phyloP scores from a whole-genome alignment of 2,113 vertebrate species.

The Salvelinus fontinalis region DNA sequence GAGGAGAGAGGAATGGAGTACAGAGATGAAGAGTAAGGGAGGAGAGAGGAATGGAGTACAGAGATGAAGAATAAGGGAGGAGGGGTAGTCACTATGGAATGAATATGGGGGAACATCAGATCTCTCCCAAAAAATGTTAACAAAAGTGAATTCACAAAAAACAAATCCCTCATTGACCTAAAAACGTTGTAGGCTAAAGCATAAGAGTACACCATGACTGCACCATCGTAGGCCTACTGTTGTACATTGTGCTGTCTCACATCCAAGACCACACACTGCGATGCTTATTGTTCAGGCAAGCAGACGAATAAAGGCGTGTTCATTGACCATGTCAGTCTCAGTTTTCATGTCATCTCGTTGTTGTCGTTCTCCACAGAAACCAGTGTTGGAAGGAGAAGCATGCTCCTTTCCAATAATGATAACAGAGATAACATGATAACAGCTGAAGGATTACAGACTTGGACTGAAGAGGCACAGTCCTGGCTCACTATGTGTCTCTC shows the following conservation, averaged over 20 bases:
- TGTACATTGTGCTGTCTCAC: constrained; percentile 13
- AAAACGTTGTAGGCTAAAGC: neutral
- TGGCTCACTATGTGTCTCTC: neutral
- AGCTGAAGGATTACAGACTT: neutral
- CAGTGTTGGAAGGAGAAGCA: neutral
- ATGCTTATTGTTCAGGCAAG: constrained; percentile 23
- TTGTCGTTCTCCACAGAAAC: neutral
- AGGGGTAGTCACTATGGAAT: constrained; percentile 16
- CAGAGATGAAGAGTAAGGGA: constrained; percentile 12
- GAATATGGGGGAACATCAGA: constrained; percentile 23
- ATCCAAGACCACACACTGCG: constrained; percentile 41
- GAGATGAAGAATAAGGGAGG: constrained; percentile 13
- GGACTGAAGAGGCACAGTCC: too few relatives aligned
- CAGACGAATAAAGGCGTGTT: constrained; percentile 10
- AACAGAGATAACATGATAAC: too few relatives aligned
- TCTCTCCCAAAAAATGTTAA: neutral
- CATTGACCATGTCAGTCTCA: neutral
- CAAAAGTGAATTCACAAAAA: neutral
- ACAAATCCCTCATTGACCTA: neutral
- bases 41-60: constrained; percentile 11
- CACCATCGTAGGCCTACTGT: neutral
- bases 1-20: constrained; percentile 3
- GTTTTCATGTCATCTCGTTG: neutral
- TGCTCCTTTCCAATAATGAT: neutral
- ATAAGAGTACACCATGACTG: neutral